Evolutionary conservation across 2,888 invertebrate species (phyloP).

Genomic region (Meghimatium bilineatum): DNA sequence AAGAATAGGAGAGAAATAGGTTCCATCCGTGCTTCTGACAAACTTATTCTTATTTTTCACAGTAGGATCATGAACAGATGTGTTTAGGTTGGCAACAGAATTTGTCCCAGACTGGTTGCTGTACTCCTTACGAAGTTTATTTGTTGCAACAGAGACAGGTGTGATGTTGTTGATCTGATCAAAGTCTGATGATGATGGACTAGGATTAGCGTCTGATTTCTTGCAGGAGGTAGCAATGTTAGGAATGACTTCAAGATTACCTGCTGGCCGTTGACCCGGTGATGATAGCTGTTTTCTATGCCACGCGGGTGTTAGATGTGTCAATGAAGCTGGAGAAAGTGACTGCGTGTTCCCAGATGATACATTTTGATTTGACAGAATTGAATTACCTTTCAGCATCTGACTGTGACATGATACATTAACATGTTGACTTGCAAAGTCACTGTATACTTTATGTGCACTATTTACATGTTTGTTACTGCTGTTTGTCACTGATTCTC

Average conservation of each 20-base stretch:
- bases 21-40: neutral
- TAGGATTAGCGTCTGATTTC: neutral
- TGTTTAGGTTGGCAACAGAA: neutral
- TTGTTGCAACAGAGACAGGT: slow-evolving; percentile 1
- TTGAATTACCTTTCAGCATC: neutral
- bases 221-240: neutral
- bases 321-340: no score
- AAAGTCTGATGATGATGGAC: neutral
- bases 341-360: neutral
- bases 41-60: neutral
- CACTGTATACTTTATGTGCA: neutral
- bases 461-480: neutral
- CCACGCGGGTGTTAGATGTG: neutral
- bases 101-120: neutral
- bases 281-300: neutral
- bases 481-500: neutral
- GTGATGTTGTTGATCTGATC: neutral
- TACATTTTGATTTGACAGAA: neutral
- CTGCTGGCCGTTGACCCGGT: no score
- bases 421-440: neutral
- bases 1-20: neutral
- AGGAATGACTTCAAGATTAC: neutral
- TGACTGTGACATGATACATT: neutral
- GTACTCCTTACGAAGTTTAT: neutral
- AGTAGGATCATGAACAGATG: slow-evolving; percentile 1